phyloP scores from a whole-genome alignment of 2,797 vertebrate species.

The Acridotheres tristis region DNA sequence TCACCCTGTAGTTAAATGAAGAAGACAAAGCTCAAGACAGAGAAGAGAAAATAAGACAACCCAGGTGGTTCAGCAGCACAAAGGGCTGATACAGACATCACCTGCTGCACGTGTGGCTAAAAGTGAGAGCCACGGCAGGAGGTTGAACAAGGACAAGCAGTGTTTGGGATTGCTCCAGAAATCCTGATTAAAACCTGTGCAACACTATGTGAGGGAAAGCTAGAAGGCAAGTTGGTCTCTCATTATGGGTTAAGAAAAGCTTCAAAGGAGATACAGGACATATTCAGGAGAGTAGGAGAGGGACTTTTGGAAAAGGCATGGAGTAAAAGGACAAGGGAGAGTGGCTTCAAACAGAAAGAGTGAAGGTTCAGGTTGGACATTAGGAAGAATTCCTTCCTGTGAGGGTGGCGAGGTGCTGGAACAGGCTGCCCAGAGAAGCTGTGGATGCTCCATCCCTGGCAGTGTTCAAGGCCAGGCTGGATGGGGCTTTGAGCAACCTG shows the following conservation, averaged over 20 bases:
- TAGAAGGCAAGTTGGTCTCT: background rate
- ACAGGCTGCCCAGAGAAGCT: background rate
- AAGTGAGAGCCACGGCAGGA: background rate
- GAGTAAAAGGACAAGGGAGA: background rate
- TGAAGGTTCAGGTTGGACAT: background rate
- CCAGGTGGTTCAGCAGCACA: background rate
- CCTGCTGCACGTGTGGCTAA: accelerated
- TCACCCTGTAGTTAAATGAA: background rate
- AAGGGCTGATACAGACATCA: background rate
- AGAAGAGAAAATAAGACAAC: background rate
- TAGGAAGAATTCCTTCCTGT: background rate
- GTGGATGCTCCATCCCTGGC: no score
- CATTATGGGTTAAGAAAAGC: background rate
- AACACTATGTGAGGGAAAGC: background rate
- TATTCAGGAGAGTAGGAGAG: no score
- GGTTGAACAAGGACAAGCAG: background rate
- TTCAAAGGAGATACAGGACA: background rate
- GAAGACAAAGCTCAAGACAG: background rate
- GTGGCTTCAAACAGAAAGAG: background rate
- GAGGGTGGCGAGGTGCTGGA: background rate
- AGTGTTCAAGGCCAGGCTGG: background rate
- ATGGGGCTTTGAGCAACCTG: background rate
- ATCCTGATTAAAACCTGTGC: background rate
- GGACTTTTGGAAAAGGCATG: background rate
- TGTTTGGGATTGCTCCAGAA: background rate